Evolutionary conservation across 2,113 vertebrate species (phyloP).

Genomic region (Lamprologus lemairii): DNA sequence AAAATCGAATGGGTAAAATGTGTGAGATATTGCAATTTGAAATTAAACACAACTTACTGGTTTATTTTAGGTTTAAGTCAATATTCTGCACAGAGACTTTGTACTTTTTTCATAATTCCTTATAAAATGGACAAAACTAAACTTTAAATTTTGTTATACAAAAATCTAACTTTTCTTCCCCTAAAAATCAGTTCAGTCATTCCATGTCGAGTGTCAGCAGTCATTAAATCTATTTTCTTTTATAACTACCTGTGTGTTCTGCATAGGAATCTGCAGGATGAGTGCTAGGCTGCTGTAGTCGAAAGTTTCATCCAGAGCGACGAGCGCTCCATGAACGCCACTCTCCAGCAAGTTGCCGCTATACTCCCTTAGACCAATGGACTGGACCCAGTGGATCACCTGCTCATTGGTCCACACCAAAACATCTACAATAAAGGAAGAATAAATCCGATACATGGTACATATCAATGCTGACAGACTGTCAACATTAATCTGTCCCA

Average conservation of each 20-base stretch:
- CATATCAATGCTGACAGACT: not conserved
- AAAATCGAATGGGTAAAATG: not conserved
- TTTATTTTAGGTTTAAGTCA: not conserved
- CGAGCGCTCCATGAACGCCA: constrained; percentile 84
- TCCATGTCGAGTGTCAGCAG: not conserved
- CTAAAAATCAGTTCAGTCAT: not conserved
- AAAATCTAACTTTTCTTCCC: not conserved
- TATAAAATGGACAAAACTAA: not conserved
- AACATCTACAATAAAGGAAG: constrained; percentile 70
- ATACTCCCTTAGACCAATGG: constrained; percentile 89
- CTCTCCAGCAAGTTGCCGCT: constrained; percentile 86
- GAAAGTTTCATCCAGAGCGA: constrained; percentile 90
- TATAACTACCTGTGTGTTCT: constrained; percentile 87
- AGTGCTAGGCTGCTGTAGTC: constrained; percentile 92
- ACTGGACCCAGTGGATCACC: constrained; percentile 92
- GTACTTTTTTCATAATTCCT: not conserved
- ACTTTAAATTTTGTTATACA: not conserved
- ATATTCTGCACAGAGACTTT: not conserved
- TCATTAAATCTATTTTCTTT: not conserved
- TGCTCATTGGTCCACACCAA: constrained; percentile 97
- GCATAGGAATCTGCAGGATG: constrained; percentile 92
- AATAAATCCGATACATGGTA: not conserved
- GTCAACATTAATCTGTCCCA: not conserved
- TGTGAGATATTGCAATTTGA: not conserved
- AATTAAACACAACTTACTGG: not conserved